A percentile compares a stretch with the other conserved stretches of the same genome.
These are phyloP conservation scores for Conchocele bisecta DNA, from an alignment of 2,888 invertebrate genomes.

Conservation along the genomic window DNA sequence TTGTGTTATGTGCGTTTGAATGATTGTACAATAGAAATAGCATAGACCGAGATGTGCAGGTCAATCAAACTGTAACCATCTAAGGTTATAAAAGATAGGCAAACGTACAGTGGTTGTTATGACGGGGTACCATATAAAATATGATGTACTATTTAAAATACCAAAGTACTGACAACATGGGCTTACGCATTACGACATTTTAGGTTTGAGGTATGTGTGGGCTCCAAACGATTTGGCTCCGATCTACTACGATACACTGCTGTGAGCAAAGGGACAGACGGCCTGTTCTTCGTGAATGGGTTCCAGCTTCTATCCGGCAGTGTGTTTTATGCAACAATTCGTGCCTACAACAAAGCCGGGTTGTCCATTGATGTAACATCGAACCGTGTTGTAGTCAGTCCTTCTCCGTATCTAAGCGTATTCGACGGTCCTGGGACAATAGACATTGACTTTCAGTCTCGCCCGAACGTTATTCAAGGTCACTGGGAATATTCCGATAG, in stretches of 20 bases:
- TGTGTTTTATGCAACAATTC: conserved; percentile 54
- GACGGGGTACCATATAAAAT: too few relatives aligned
- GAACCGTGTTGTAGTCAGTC: conserved; percentile 56
- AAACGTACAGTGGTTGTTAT: too few relatives aligned
- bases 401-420: conserved; percentile 40
- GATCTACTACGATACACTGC: conserved; percentile 29
- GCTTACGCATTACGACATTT: not conserved
- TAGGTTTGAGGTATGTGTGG: conserved; percentile 48
- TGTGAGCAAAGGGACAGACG: conserved; percentile 6
- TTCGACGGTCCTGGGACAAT: conserved; percentile 38
- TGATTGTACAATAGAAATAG: too few relatives aligned
- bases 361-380: conserved; percentile 36
- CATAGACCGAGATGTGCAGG: too few relatives aligned
- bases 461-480: conserved; percentile 51
- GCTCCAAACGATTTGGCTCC: conserved; percentile 9
- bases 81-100: too few relatives aligned
- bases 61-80: too few relatives aligned
- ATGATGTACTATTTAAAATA: too few relatives aligned
- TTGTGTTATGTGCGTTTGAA: too few relatives aligned
- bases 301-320: conserved; percentile 35
- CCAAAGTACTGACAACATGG: too few relatives aligned
- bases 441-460: conserved; percentile 53
- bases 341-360: conserved; percentile 61
- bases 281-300: conserved; percentile 44
- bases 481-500: conserved; percentile 61